phyloP scores from a whole-genome alignment of 2,113 vertebrate genomes.

The Podarcis muralis region DNA sequence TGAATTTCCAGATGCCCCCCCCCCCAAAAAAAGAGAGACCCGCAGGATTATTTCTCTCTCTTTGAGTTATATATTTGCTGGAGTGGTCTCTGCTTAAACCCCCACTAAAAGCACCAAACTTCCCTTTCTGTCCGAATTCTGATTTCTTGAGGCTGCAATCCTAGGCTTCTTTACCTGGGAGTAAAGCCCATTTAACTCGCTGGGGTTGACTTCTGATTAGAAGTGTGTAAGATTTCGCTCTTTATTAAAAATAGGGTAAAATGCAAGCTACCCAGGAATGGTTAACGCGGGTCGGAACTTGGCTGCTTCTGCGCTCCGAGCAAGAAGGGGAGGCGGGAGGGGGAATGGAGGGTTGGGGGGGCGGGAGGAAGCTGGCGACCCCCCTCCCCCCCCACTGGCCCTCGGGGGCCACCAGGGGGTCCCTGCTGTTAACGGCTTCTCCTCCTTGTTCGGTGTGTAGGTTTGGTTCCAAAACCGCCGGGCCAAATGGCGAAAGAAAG shows the following conservation, averaged over 20 bases:
- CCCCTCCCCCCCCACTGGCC: constrained; percentile 23
- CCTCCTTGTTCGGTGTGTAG: constrained; percentile 80
- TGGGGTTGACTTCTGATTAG: too few species aligned
- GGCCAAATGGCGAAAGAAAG: constrained; percentile 98
- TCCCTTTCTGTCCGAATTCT: neutral
- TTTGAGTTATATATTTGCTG: too few species aligned
- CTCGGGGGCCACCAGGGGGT: constrained; percentile 32
- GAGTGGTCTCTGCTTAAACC: too few species aligned
- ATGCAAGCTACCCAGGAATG: neutral
- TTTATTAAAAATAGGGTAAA: too few species aligned
- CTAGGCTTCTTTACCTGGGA: too few species aligned
- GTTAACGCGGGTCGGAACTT: too few species aligned
- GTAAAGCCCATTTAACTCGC: too few species aligned
- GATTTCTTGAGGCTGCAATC: neutral
- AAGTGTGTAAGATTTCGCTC: too few species aligned
- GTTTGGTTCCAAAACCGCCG: constrained; percentile 99
- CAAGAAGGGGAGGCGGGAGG: neutral
- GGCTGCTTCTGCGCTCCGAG: neutral
- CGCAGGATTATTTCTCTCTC: neutral
- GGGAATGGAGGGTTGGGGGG: neutral
- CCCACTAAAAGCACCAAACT: neutral
- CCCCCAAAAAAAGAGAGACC: neutral
- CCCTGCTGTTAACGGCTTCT: constrained; percentile 70
- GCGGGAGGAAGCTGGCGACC: neutral
- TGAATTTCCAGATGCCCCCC: too few species aligned